Percentiles rank a stretch among this genome's conserved stretches.
Evolutionary conservation across 2,113 vertebrate species (phyloP).

Genomic region (Thunnus maccoyii): DNA sequence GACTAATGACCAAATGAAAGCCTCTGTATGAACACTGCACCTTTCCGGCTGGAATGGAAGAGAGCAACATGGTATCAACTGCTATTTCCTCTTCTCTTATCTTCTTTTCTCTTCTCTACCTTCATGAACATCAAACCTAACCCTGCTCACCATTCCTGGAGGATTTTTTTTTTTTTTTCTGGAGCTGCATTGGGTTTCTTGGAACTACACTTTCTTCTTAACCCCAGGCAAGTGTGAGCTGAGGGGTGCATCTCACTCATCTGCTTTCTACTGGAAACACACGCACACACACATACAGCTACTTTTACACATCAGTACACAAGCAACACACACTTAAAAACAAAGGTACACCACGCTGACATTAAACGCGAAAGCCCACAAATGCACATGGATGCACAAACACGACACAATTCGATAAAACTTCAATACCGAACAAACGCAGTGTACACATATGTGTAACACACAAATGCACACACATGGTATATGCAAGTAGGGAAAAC

Average conservation of each 20-base stretch:
- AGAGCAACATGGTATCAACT: constrained; percentile 40
- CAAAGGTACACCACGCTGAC: background rate
- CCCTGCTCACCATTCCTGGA: background rate
- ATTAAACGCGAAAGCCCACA: background rate
- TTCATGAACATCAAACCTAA: constrained; percentile 29
- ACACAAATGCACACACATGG: background rate
- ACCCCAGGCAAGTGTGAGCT: constrained; percentile 40
- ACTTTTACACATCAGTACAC: constrained; percentile 14
- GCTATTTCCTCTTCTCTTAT: constrained; percentile 20
- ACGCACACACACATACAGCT: constrained; percentile 1
- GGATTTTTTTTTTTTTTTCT: constrained; percentile 25
- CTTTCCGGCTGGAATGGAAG: constrained; percentile 52
- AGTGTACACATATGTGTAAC: background rate
- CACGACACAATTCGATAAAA: constrained; percentile 12
- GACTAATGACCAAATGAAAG: constrained; percentile 82
- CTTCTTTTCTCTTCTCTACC: constrained; percentile 13
- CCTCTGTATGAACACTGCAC: constrained; percentile 60
- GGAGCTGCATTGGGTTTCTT: constrained; percentile 16
- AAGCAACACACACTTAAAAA: background rate
- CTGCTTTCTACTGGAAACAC: constrained; percentile 9
- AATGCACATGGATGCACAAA: constrained; percentile 44
- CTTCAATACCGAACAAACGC: constrained; percentile 31
- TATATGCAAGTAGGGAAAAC: background rate
- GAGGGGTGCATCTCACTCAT: constrained; percentile 29
- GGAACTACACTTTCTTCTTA: constrained; percentile 44